These are phyloP conservation scores for Aulostomus chinensis DNA, from an alignment of 2,797 vertebrate genomes.

Conservation along the genomic window DNA sequence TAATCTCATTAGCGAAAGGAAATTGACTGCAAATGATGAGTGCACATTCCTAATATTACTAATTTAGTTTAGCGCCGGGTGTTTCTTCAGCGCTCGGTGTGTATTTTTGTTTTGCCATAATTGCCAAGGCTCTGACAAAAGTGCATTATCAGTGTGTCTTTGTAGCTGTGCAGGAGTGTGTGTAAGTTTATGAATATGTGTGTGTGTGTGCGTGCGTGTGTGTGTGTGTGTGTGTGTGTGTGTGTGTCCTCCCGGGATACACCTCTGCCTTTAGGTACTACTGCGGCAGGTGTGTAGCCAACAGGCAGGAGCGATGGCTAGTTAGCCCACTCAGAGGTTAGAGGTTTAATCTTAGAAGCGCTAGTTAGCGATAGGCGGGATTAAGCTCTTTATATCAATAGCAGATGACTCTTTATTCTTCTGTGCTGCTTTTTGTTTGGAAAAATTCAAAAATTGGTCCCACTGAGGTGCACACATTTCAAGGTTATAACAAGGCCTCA, in stretches of 20 bases:
- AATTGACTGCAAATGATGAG: constrained; percentile 82
- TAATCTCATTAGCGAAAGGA: constrained; percentile 79
- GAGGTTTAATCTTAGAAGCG: constrained; percentile 66
- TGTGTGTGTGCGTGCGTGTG: constrained; percentile 22
- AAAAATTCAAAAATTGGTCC: constrained; percentile 74
- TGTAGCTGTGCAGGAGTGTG: constrained; percentile 4
- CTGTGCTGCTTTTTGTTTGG: constrained; percentile 48
- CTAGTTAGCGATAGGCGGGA: constrained; percentile 66
- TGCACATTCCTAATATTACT: constrained; percentile 74
- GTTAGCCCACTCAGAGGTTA: constrained; percentile 73
- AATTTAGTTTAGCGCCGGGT: constrained; percentile 60
- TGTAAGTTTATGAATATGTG: constrained; percentile 14
- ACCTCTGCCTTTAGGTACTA: constrained; percentile 72
- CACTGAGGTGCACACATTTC: constrained; percentile 58
- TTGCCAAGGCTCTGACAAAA: constrained; percentile 68
- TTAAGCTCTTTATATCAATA: constrained; percentile 68
- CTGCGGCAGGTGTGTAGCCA: constrained; percentile 82
- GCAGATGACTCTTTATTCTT: constrained; percentile 58
- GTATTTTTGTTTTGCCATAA: constrained; percentile 59
- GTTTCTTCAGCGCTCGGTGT: constrained; percentile 50
- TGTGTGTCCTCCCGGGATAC: constrained; percentile 59
- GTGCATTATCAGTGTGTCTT: not conserved
- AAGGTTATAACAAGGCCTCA: constrained; percentile 45
- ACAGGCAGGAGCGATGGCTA: constrained; percentile 74
- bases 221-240: constrained; percentile 15